Percentiles rank a stretch among this genome's conserved stretches.
phyloP scores from a whole-genome alignment of 1,140 invertebrate genomes.

The Caerostris darwini region DNA sequence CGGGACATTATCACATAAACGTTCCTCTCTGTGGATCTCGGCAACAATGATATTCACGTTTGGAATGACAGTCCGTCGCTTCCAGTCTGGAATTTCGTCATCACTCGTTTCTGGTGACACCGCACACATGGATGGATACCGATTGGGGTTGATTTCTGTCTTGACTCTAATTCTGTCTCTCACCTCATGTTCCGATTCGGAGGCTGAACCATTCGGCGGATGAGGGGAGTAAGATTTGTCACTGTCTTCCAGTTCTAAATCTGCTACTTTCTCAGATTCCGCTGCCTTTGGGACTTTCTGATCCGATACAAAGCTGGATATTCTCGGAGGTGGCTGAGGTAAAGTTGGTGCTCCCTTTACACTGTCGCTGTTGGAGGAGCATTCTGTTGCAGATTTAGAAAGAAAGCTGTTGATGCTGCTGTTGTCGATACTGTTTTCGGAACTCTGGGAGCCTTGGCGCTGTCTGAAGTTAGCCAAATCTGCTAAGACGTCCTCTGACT shows the following conservation, averaged over 20 bases:
- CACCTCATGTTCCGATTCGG: conserved; percentile 82
- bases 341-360: conserved; percentile 25
- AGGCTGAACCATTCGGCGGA: conserved; percentile 64
- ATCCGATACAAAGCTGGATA: background rate
- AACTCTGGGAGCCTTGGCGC: conserved; percentile 83
- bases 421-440: conserved; percentile 72
- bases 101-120: conserved; percentile 92
- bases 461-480: conserved; percentile 83
- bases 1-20: background rate
- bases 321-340: conserved; percentile 41
- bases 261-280: background rate
- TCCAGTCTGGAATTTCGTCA: conserved; percentile 84
- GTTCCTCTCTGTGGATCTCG: conserved; percentile 62
- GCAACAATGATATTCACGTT: conserved; percentile 65
- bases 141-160: conserved; percentile 91
- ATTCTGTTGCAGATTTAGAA: conserved; percentile 77
- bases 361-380: conserved; percentile 68
- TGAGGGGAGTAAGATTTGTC: conserved; percentile 70
- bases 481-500: conserved; percentile 84
- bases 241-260: conserved; percentile 53
- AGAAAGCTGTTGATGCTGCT: conserved; percentile 79
- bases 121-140: conserved; percentile 95
- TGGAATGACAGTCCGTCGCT: conserved; percentile 32
- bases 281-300: background rate
- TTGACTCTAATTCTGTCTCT: conserved; percentile 88